Conservation (phyloP, 2,797 vertebrate genomes). For the Onychomys leucogaster region DNA sequence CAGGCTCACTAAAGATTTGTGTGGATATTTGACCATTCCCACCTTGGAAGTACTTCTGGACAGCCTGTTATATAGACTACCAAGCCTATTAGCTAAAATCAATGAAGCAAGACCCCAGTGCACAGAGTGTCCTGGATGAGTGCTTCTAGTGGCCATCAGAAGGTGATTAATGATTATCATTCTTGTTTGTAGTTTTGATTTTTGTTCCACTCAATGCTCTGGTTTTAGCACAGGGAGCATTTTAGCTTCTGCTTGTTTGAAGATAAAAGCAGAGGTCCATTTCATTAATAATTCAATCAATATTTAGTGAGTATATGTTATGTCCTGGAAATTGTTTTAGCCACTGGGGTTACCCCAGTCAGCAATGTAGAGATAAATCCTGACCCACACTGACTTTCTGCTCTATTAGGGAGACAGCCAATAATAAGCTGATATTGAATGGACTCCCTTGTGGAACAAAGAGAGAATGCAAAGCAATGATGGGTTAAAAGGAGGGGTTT, state of each 20-base stretch:
- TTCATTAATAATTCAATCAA: conserved; percentile 33
- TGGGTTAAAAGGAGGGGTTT: neutral
- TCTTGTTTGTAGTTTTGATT: conserved; percentile 25
- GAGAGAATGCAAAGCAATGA: neutral
- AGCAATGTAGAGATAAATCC: neutral
- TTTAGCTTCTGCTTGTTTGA: conserved; percentile 23
- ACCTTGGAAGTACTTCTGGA: conserved; percentile 59
- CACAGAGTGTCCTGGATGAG: conserved; percentile 10
- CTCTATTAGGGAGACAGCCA: neutral
- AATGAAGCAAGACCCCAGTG: conserved; percentile 69
- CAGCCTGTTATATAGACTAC: conserved; percentile 41
- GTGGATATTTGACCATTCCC: conserved; percentile 58
- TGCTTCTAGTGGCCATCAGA: neutral
- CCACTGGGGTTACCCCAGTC: neutral
- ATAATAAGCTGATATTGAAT: too few relatives aligned
- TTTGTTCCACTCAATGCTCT: neutral
- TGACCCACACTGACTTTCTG: neutral
- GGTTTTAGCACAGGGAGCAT: neutral
- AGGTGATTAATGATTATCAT: neutral
- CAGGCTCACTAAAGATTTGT: neutral
- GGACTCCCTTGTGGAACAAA: neutral
- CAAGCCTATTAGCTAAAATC: conserved; percentile 77
- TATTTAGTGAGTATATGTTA: conserved; percentile 60
- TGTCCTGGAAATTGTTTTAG: neutral
- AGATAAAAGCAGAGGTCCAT: conserved; percentile 31